Evolutionary conservation across 2,888 invertebrate species (phyloP), one percentile per base, ranked within the genome.

Genomic region (Ichneumoninae sp.): DNA sequence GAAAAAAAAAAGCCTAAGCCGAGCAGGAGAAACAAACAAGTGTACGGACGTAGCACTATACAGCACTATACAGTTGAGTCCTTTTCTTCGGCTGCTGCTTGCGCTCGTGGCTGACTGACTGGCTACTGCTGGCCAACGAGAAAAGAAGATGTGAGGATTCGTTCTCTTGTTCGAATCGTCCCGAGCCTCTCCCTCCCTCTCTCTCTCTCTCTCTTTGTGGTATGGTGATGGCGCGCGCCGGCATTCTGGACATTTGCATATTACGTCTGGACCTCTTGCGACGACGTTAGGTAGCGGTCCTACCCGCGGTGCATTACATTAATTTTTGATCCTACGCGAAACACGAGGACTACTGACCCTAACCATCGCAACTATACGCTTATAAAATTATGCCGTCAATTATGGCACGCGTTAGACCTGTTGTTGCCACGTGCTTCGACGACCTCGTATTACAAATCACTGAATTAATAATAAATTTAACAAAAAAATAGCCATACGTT

Each of bases 301-400:
- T 82, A 69, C 89, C 90, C 88, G 88, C 89, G 91, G 90, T 91
- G 91, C 91, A 91, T 92, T 91, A 91, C 92, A 93, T 93, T 93
- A 92, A 93, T 93, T 92, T 90, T 86, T 86, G 82, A 88, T 87
- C 81, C 80, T 78, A 84, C 84, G 68, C 74, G 50, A 50, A 50
- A 69, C 69, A 75, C 54, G 36, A 68, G 33, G 5, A 10, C 40
- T 66, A 81, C 75, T 85, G 82, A 79, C 82, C 83, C 80, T 80
- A 76, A 85, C 83, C 83, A 81, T 69, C 83, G 66, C 81, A 81
- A 81, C 85, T 50, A 36, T 52, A 44, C 50, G 65, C 63, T 70
- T 50, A 60, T 74, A 78, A 76, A 81, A 85, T 77, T 83, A 85
- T 85, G 76, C 82, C 52, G 81, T 22, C 78, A 87, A 85, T 86